These are phyloP conservation scores for Oreortyx pictus DNA, from an alignment of 2,797 vertebrate genomes.

Conservation along the genomic window DNA sequence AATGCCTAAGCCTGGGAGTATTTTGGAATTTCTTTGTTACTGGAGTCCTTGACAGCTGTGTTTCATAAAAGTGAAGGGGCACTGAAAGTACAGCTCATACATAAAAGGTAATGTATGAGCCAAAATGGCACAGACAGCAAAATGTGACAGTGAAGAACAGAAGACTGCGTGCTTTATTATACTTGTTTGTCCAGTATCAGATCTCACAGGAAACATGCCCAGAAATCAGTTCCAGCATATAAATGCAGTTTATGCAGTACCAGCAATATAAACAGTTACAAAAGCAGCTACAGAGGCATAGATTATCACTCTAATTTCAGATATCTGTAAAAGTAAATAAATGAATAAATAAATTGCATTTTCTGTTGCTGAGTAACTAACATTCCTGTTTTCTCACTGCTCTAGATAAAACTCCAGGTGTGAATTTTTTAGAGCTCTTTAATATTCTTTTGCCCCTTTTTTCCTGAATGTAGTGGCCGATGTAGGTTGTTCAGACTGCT, in stretches of 20 bases:
- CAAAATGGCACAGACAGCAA: background rate
- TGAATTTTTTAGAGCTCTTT: background rate
- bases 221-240: background rate
- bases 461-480: background rate
- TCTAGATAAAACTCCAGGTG: background rate
- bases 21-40: background rate
- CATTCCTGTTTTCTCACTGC: background rate
- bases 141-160: background rate
- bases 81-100: background rate
- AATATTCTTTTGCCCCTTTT: background rate
- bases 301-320: background rate
- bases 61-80: background rate
- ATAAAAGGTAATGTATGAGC: background rate
- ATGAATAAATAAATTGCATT: background rate
- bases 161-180: background rate
- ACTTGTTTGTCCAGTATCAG: background rate
- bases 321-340: background rate
- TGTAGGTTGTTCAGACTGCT: background rate
- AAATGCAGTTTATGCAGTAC: background rate
- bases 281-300: background rate
- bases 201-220: background rate
- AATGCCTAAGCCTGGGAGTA: background rate
- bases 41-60: background rate
- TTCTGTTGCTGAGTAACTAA: background rate
- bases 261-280: background rate